Base-by-base conservation (phyloP, 1,140 invertebrate genomes). In the Lepeophtheirus salmonis region DNA sequence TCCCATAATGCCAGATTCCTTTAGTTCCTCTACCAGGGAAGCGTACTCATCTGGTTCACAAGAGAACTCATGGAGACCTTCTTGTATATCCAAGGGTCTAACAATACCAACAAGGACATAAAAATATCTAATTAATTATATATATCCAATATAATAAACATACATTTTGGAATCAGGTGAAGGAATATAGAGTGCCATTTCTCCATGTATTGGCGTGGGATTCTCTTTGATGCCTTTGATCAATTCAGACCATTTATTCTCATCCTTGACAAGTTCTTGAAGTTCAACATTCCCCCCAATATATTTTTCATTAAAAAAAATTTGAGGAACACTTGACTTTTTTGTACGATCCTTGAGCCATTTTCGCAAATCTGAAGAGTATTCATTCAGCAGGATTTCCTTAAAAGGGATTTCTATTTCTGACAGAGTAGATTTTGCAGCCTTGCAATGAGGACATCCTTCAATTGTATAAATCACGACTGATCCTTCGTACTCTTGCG, bases 271-370 rank as follows among this genome's bases (percentile, higher is more conserved):
- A 10, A 41, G 21, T n/a, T 54, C 51, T 17, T 65, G 54, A 13
- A 65, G 56, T 13, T 51, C 57, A 18, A 50, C 62, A 57, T 65
- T 63, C 3, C 64, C 64, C 23, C 64, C 64, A 24, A 65, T 58
- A 25, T 62, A 62, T 0, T 49, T 63, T 14, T 60, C 50, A 26
- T 65, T 65, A 52, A 65, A 65, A 51, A 65, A 65, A 25, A 65
- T 65, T 24, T 65, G 64, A n/a, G 64, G 64, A 1, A 65, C 64
- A 50, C 63, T 64, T 14, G 60, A 62, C 49, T 62, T 63, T 1
- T 60, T 56, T 16, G 64, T 65, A 54, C 60, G 57, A 22, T 63
- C 62, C 60, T 63, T 53, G 17, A 50, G 56, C 49, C 58, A 24
- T 16, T 50, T 18, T 41, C 25, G 20, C 0, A 59, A 13, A 3